phyloP scores from a whole-genome alignment of 1,140 invertebrate species.

The Drosophila tsacasi region DNA sequence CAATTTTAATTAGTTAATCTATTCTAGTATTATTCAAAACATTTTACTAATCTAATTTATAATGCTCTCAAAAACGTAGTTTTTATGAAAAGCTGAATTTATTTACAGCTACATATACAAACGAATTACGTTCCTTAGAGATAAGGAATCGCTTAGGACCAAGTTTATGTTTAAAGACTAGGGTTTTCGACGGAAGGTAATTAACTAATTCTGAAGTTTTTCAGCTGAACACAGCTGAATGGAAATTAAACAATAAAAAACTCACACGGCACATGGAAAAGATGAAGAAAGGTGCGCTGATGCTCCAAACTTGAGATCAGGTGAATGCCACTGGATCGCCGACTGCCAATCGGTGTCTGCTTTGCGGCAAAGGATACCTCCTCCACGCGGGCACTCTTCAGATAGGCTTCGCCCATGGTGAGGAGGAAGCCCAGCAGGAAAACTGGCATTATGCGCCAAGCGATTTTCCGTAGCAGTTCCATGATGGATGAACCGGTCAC shows the following conservation, averaged over 20 bases:
- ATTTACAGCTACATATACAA: too few relatives aligned
- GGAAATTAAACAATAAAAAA: too few relatives aligned
- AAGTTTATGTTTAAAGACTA: too few relatives aligned
- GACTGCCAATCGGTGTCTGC: background rate
- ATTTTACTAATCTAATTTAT: too few relatives aligned
- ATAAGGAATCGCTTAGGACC: too few relatives aligned
- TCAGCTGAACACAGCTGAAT: background rate
- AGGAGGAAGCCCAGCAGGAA: constrained; percentile 59
- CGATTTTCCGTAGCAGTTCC: constrained; percentile 59
- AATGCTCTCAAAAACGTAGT: too few relatives aligned
- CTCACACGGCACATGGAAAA: constrained; percentile 82
- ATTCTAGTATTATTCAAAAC: too few relatives aligned
- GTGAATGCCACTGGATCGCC: constrained; percentile 65
- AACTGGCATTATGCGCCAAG: constrained; percentile 48
- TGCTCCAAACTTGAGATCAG: constrained; percentile 69
- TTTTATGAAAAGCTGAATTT: too few relatives aligned
- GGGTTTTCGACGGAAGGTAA: too few relatives aligned
- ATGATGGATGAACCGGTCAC: constrained; percentile 40
- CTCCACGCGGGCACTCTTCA: constrained; percentile 71
- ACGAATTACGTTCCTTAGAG: too few relatives aligned
- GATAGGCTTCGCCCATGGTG: constrained; percentile 53
- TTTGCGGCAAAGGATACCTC: constrained; percentile 63
- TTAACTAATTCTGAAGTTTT: background rate
- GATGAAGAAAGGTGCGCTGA: constrained; percentile 71
- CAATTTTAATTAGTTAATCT: too few relatives aligned